phyloP scores from a whole-genome alignment of 2,888 invertebrate species.

The Caenorhabditis macrosperma region DNA sequence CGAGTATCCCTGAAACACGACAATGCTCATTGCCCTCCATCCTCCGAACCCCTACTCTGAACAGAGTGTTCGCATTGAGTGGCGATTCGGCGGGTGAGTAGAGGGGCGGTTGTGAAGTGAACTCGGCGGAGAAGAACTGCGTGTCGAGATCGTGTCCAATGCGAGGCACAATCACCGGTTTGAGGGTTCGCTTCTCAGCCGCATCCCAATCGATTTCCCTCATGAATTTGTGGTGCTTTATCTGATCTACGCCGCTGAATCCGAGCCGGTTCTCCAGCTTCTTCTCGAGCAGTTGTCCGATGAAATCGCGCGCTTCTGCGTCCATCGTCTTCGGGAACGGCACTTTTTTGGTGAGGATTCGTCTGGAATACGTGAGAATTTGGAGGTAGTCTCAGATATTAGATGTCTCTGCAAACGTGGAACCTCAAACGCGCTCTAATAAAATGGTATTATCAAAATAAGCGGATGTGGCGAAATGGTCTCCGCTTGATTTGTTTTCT shows the following conservation, averaged over 20 bases:
- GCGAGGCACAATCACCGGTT: conserved; percentile 92
- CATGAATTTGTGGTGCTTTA: conserved; percentile 84
- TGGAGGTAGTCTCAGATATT: no score
- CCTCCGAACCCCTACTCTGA: conserved; percentile 73
- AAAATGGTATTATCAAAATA: no score
- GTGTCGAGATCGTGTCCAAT: conserved; percentile 88
- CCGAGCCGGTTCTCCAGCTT: conserved; percentile 91
- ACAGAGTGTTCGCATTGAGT: conserved; percentile 81
- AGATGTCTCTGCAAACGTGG: no score
- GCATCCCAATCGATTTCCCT: conserved; percentile 89
- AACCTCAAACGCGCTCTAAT: no score
- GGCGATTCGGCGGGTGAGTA: conserved; percentile 94
- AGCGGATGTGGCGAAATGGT: no score
- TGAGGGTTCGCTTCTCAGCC: conserved; percentile 87
- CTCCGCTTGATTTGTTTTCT: no score
- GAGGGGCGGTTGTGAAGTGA: conserved; percentile 91
- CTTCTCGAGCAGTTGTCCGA: conserved; percentile 89
- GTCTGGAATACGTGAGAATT: no score
- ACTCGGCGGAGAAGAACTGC: conserved; percentile 96
- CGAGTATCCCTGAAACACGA: conserved; percentile 91
- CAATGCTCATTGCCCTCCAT: no score
- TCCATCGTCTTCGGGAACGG: conserved; percentile 91
- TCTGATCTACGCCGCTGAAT: conserved; percentile 90
- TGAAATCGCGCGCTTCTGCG: conserved; percentile 86
- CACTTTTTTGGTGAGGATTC: conserved; percentile 91